phyloP scores from a whole-genome alignment of 2,797 vertebrate species.

The Myotis findleyi region DNA sequence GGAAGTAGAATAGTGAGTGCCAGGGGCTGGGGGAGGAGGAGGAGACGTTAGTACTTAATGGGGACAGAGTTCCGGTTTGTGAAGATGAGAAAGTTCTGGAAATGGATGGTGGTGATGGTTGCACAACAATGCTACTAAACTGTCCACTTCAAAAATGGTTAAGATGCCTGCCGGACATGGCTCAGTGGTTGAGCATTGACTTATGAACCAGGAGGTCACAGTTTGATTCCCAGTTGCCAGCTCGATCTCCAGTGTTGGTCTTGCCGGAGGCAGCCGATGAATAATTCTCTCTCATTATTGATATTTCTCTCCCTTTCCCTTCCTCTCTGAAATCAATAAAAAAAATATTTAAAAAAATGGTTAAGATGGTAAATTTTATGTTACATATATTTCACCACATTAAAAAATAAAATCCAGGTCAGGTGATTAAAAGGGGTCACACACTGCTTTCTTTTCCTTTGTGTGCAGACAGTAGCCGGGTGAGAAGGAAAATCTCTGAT shows the following conservation, averaged over 20 bases:
- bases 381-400: not conserved
- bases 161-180: not conserved
- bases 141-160: not conserved
- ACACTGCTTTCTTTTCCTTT: not conserved
- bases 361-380: not conserved
- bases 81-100: not conserved
- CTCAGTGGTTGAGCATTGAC: not conserved
- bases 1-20: not conserved
- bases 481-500: not conserved
- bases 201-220: not conserved
- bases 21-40: not conserved
- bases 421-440: not conserved
- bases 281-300: not conserved
- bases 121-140: not conserved
- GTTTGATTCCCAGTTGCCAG: not conserved
- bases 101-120: not conserved
- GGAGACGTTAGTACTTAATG: not conserved
- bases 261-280: not conserved
- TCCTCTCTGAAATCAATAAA: not conserved
- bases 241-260: not conserved
- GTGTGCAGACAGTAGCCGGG: too few relatives aligned
- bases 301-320: not conserved
- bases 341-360: not conserved
- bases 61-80: not conserved
- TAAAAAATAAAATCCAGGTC: not conserved